phyloP scores from a whole-genome alignment of 2,888 invertebrate genomes.

The Monochamus alternatus region DNA sequence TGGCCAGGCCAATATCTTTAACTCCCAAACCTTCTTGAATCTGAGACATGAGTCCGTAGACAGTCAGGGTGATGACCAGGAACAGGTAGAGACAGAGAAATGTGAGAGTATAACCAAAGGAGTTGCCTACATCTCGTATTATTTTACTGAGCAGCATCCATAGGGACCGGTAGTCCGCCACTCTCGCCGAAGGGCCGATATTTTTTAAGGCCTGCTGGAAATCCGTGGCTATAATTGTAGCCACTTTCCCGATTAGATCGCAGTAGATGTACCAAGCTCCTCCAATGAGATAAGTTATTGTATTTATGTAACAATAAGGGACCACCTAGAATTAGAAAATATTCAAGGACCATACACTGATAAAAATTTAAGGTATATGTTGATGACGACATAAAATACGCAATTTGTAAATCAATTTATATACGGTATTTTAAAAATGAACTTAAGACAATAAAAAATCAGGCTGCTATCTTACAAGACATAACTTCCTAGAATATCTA shows the following conservation, averaged over 20 bases:
- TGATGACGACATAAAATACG: no score
- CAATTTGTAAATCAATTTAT: no score
- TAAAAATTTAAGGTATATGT: neutral
- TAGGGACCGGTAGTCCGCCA: constrained; percentile 80
- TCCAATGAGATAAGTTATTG: constrained; percentile 79
- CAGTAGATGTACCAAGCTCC: constrained; percentile 83
- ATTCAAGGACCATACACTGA: neutral
- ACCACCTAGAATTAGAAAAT: constrained; percentile 69
- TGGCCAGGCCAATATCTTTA: constrained; percentile 80
- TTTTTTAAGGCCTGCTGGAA: constrained; percentile 80
- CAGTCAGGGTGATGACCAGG: constrained; percentile 82
- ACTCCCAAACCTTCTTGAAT: constrained; percentile 82
- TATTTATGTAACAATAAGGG: constrained; percentile 81
- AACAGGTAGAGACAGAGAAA: constrained; percentile 81
- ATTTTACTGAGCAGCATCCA: constrained; percentile 82
- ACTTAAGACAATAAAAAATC: no score
- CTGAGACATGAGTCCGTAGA: constrained; percentile 82
- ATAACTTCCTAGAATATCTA: no score
- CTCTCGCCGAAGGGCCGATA: constrained; percentile 79
- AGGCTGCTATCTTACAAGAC: no score
- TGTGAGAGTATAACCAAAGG: constrained; percentile 80
- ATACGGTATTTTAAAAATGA: no score
- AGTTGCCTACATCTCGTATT: constrained; percentile 78
- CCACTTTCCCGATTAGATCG: constrained; percentile 77
- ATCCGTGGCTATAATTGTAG: constrained; percentile 79